These are phyloP conservation scores for Pituophis catenifer DNA, from an alignment of 2,113 vertebrate genomes.

Conservation along the genomic window DNA sequence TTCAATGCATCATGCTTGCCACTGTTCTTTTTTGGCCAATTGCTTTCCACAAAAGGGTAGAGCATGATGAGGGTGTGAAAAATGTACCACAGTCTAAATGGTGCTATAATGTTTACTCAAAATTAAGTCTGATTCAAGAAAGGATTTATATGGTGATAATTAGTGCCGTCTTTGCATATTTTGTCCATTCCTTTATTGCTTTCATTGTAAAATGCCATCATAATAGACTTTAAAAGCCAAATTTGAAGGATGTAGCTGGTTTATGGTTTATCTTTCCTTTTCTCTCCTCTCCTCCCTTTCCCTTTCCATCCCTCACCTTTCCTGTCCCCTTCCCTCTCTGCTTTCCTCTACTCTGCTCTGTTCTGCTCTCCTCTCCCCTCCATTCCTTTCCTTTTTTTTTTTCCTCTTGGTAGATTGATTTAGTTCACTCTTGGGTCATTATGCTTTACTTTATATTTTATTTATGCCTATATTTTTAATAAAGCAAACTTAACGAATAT, in stretches of 20 bases:
- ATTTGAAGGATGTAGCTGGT: background rate
- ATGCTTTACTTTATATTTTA: background rate
- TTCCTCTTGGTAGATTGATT: background rate
- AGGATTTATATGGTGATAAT: background rate
- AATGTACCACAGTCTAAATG: too few species aligned
- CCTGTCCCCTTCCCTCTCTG: too few species aligned
- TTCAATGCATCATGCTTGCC: background rate
- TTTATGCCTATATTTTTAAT: background rate
- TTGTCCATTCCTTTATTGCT: background rate
- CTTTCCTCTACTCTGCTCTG: too few species aligned
- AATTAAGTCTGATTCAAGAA: background rate
- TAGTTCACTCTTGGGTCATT: background rate
- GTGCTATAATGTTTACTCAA: background rate
- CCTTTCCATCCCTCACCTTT: too few species aligned
- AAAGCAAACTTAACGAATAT: background rate
- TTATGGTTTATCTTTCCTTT: background rate
- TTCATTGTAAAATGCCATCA: background rate
- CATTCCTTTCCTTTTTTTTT: background rate
- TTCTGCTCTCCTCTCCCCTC: too few species aligned
- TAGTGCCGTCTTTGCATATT: background rate
- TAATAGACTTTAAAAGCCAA: background rate
- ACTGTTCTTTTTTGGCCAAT: background rate
- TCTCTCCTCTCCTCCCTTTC: too few species aligned
- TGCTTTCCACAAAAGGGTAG: background rate
- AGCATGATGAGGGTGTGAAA: background rate